Percentiles rank a stretch among this genome's conserved stretches.
These are phyloP conservation scores for Archilochus colubris DNA, from an alignment of 2,113 vertebrate genomes.

Conservation along the genomic window DNA sequence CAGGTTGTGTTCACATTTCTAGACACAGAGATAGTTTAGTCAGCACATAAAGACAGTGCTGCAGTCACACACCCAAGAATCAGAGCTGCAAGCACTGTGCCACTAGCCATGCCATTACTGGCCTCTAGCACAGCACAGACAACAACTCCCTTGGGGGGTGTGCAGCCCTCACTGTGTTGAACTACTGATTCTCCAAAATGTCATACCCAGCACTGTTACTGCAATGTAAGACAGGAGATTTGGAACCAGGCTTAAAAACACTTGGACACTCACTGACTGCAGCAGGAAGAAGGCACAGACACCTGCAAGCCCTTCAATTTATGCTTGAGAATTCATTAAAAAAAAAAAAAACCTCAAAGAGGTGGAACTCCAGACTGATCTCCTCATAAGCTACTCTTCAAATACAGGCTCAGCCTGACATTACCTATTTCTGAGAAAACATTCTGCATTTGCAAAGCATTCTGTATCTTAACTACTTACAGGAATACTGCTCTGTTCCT, in stretches of 20 bases:
- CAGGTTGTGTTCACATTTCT: conserved; percentile 99
- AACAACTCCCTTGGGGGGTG: not conserved
- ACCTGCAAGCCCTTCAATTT: not conserved
- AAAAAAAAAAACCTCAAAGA: not conserved
- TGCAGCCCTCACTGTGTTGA: not conserved
- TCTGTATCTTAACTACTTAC: not conserved
- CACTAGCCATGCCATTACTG: not conserved
- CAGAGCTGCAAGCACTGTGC: not conserved
- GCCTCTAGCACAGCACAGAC: not conserved
- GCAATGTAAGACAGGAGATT: not conserved
- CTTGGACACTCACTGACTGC: not conserved
- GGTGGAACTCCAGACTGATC: not conserved
- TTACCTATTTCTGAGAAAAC: not conserved
- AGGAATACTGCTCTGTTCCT: not conserved
- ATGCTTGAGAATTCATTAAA: not conserved
- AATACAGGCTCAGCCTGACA: not conserved
- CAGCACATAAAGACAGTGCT: not conserved
- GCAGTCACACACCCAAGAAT: not conserved
- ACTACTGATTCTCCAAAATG: not conserved
- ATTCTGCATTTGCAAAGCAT: not conserved
- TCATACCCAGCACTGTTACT: not conserved
- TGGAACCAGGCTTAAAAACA: not conserved
- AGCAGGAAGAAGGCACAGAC: not conserved
- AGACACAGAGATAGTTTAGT: conserved; percentile 7
- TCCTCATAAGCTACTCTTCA: not conserved